A percentile compares a stretch with the other conserved stretches of the same genome.
Conservation (phyloP, 1,140 invertebrate genomes). For the Bombus affinis region DNA sequence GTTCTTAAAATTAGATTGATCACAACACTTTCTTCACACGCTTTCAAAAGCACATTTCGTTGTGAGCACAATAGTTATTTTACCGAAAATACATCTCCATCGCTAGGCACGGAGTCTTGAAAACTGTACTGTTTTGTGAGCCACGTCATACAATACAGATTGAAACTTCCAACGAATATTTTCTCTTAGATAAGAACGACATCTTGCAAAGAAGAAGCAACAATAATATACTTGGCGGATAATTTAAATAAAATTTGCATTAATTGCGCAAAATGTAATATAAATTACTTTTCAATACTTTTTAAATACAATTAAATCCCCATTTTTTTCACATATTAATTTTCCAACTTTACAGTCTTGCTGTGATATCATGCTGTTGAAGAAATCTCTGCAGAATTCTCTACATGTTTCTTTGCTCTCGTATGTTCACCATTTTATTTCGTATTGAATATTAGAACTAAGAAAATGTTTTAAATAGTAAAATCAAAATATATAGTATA, state of each 20-base stretch:
- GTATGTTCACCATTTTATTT: not conserved
- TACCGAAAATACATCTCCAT: constrained; percentile 78
- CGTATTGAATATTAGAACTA: not conserved
- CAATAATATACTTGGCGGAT: not conserved
- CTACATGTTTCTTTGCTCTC: too few species aligned
- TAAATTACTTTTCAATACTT: not conserved
- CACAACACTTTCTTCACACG: constrained; percentile 71
- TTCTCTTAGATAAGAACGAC: constrained; percentile 11
- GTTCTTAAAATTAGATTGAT: constrained; percentile 75
- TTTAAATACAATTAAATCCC: not conserved
- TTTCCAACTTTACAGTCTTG: too few species aligned
- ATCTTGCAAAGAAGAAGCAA: constrained; percentile 10
- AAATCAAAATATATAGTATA: not conserved
- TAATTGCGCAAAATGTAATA: not conserved
- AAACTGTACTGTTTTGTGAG: constrained; percentile 38
- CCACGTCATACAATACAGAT: constrained; percentile 39
- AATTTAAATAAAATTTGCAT: not conserved
- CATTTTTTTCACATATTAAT: too few species aligned
- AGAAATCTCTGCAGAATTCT: too few species aligned
- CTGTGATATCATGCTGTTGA: too few species aligned
- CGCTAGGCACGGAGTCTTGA: constrained; percentile 77
- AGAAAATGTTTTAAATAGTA: not conserved
- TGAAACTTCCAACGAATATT: constrained; percentile 7
- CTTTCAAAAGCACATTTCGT: constrained; percentile 56
- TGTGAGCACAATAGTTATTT: constrained; percentile 49